Conservation (phyloP, 2,797 vertebrate genomes). For the Neosalanx taihuensis region DNA sequence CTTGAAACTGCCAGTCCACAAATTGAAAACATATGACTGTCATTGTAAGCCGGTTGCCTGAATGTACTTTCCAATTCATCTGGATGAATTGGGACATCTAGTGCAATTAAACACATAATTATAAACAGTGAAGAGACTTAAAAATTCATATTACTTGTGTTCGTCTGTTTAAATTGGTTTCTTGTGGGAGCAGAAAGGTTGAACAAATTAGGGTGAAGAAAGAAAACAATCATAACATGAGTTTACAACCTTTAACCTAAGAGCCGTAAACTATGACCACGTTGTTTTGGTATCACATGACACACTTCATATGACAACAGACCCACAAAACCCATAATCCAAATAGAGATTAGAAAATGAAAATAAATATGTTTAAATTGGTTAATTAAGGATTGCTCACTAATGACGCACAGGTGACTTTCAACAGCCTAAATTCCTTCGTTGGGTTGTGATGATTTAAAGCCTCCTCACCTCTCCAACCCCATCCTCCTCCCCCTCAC, state of each 20-base stretch:
- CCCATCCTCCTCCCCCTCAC: not conserved
- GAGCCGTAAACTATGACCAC: slow-evolving; percentile 50
- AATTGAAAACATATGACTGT: slow-evolving; percentile 64
- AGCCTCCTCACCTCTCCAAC: slow-evolving; percentile 10
- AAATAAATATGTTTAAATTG: slow-evolving; percentile 65
- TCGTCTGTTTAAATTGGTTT: not conserved
- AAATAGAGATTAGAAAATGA: slow-evolving; percentile 56
- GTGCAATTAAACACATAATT: slow-evolving; percentile 24
- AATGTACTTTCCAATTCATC: slow-evolving; percentile 47
- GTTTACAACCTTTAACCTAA: slow-evolving; percentile 41
- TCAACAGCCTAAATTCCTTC: slow-evolving; percentile 38
- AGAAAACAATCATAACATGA: slow-evolving; percentile 1
- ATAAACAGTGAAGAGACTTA: not conserved
- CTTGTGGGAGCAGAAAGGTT: slow-evolving; percentile 12
- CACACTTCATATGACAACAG: slow-evolving; percentile 53
- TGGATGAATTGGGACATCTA: slow-evolving; percentile 19
- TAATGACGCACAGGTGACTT: slow-evolving; percentile 64
- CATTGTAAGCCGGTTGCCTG: slow-evolving; percentile 48
- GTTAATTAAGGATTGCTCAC: slow-evolving; percentile 61
- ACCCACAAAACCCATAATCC: slow-evolving; percentile 41
- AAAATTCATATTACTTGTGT: slow-evolving; percentile 21
- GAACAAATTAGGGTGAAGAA: not conserved
- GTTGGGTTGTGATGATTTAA: slow-evolving; percentile 23
- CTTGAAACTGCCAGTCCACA: slow-evolving; percentile 34
- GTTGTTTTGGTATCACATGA: slow-evolving; percentile 46